Percentiles rank a stretch among this genome's conserved stretches.
These are phyloP conservation scores for Melipona quadrifasciata DNA, from an alignment of 1,140 invertebrate species.

Conservation along the genomic window DNA sequence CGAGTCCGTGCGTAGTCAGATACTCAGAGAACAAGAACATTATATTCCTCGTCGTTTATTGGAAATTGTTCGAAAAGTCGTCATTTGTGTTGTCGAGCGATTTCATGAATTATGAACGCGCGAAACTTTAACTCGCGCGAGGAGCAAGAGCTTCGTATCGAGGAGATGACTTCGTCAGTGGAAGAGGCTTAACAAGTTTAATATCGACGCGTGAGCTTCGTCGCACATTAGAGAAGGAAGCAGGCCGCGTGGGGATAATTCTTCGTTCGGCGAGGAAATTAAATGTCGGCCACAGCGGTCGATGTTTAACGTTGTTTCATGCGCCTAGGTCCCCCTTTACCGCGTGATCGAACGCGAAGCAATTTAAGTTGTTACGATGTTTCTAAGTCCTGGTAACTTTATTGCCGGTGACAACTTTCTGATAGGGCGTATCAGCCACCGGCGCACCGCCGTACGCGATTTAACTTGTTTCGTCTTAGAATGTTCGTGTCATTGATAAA, in stretches of 20 bases:
- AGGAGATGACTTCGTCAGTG: background rate
- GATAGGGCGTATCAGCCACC: background rate
- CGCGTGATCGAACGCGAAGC: conserved; percentile 18
- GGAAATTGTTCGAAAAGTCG: no score
- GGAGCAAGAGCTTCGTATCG: background rate
- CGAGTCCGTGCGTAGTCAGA: no score
- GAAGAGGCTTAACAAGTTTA: background rate
- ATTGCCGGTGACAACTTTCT: conserved; percentile 19
- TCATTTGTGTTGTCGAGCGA: no score
- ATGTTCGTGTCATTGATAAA: background rate
- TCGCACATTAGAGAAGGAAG: background rate
- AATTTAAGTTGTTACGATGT: conserved; percentile 33
- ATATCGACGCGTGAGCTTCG: background rate
- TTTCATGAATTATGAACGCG: background rate
- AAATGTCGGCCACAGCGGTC: background rate
- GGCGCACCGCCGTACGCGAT: background rate
- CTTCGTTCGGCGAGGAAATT: background rate
- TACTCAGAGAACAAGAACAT: no score
- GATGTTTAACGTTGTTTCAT: background rate
- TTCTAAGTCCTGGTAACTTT: conserved; percentile 1
- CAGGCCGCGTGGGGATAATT: conserved; percentile 1
- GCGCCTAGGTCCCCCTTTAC: background rate
- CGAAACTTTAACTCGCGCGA: background rate
- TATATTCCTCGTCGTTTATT: no score
- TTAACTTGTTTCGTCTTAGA: background rate